phyloP scores from a whole-genome alignment of 2,113 vertebrate genomes.

The Oreochromis tanganicae region DNA sequence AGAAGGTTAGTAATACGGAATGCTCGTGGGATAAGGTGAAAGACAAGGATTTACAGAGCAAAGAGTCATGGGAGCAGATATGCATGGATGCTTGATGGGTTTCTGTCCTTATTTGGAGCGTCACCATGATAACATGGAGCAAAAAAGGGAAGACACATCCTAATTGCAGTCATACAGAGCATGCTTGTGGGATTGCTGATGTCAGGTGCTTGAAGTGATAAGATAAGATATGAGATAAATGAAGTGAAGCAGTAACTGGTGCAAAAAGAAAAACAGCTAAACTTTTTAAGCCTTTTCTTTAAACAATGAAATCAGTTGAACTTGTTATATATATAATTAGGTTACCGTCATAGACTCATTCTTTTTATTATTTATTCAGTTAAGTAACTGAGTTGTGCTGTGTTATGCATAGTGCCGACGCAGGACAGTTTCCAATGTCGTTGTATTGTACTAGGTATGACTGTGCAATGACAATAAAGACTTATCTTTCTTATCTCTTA shows the following conservation, averaged over 20 bases:
- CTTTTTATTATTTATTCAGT: not conserved
- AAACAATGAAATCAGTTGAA: not conserved
- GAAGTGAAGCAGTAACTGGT: not conserved
- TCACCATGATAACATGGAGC: not conserved
- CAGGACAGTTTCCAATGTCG: not conserved
- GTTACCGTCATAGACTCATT: not conserved
- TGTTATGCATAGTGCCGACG: not conserved
- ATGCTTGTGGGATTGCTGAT: not conserved
- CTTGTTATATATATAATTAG: not conserved
- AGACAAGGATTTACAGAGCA: not conserved
- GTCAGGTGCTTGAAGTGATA: not conserved
- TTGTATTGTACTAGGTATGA: not conserved
- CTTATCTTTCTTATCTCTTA: not conserved
- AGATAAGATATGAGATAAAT: not conserved
- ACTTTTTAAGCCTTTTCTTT: not conserved
- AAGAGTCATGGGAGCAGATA: not conserved
- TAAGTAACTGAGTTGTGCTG: not conserved
- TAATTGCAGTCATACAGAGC: not conserved
- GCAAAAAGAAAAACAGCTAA: not conserved
- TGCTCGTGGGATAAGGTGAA: not conserved
- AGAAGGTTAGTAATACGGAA: not conserved
- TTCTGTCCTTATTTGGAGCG: slow-evolving; percentile 39
- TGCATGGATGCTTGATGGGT: slow-evolving; percentile 2
- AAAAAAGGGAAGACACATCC: not conserved
- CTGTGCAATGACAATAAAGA: not conserved